Evolutionary conservation across 92 coral and sea anemone species (phyloP), one percentile per base, ranked within the genome.

Genomic region (Zoanthus sansibaricus): DNA sequence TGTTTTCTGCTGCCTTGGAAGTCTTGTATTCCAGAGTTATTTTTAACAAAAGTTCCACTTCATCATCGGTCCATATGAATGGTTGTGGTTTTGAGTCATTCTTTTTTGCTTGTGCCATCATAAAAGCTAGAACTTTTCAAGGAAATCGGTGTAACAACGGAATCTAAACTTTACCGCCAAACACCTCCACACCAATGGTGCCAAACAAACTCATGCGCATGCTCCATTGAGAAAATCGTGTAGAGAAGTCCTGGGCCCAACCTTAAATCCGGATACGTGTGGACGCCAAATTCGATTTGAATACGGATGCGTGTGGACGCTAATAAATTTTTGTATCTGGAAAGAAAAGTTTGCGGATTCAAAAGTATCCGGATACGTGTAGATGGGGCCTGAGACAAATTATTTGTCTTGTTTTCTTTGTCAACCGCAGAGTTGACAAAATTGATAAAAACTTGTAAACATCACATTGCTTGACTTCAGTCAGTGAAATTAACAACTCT

Each of bases 221-320:
- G 86, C 86, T 82, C 76, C 72, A 51, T 82, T 82, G 73, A 82
- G 86, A 76, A 82, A 78, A 78, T 78, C 84, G 84, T 78, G 84
- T 78, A 78, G 84, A 78, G 84, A 78, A 78, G 84, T 78, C 84
- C 86, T 82, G 86, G 86, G 86, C 86, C 72, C 86, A 55, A 82
- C 73, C 67, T 76, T 62, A 82, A 82, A 82, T 82, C 86, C 86
- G 86, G 86, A 82, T 82, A 82, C 86, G 86, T 82, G 86, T 82
- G 51, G 86, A 82, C 86, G 86, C 86, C 64, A 62, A 82, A 82
- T 61, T 61, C 86, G 86, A 82, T 82, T 82, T 77, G 86, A 82
- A 82, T 82, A 82, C 86, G 86, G 84, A 37, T 82, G 77, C 86
- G 77, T 83, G 87, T 83, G 76, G 87, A 46, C 76, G 51, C 48